Percentiles rank a stretch among this genome's conserved stretches.
Conservation (phyloP, 2,797 vertebrate species). For the Spizella passerina region DNA sequence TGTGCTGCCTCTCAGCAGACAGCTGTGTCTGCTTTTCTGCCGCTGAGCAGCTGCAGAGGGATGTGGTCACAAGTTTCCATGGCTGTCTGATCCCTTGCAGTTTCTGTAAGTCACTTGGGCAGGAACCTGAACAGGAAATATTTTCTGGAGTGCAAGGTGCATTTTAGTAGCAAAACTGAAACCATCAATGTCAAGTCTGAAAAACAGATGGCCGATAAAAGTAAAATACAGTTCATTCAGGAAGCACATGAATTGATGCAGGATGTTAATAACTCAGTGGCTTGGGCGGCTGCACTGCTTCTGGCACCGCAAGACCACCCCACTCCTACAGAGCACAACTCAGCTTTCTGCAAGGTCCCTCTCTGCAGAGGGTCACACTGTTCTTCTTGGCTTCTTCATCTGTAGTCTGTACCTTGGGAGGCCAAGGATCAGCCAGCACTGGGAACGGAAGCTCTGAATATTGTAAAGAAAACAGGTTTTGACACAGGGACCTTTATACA, state of each 20-base stretch:
- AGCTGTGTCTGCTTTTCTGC: neutral
- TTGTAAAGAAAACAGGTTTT: neutral
- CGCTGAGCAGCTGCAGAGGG: neutral
- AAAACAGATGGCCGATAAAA: constrained; percentile 33
- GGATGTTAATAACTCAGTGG: neutral
- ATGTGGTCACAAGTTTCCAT: neutral
- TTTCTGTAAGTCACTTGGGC: constrained; percentile 35
- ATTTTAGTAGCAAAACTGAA: constrained; percentile 30
- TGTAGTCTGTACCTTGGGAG: neutral
- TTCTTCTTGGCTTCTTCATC: neutral
- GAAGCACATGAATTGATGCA: constrained; percentile 1
- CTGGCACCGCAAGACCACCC: neutral
- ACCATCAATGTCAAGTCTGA: neutral
- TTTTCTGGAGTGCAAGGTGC: neutral
- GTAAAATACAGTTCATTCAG: neutral
- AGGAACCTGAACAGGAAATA: constrained; percentile 58
- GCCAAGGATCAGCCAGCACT: neutral
- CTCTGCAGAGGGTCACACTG: neutral
- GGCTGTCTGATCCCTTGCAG: neutral
- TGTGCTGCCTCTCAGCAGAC: neutral
- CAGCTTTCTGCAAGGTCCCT: neutral
- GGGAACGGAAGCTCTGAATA: neutral
- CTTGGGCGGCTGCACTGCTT: neutral
- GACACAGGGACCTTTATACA: neutral
- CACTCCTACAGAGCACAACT: neutral